These are phyloP conservation scores for Sarcophaga caerulescens DNA, from an alignment of 2,888 invertebrate genomes.

Conservation along the genomic window DNA sequence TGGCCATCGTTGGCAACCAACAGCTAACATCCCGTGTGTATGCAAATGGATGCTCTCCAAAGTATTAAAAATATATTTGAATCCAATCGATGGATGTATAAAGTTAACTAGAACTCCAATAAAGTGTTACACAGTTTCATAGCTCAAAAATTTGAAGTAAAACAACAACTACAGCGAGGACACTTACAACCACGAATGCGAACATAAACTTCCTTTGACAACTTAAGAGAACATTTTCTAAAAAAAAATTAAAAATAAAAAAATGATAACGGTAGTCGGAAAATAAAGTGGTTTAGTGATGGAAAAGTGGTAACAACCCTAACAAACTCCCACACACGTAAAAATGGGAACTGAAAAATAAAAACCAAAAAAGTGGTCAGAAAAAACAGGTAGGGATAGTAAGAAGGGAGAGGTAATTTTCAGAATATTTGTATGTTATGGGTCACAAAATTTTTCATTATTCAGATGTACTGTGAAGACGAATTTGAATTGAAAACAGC, in stretches of 20 bases:
- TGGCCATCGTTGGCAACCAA: no score
- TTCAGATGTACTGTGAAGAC: no score
- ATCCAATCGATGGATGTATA: slow-evolving; percentile 59
- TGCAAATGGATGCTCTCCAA: slow-evolving; percentile 43
- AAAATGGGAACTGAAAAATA: no score
- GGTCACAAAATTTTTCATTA: no score
- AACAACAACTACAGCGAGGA: not conserved
- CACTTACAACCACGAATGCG: slow-evolving; percentile 7
- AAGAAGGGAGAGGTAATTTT: no score
- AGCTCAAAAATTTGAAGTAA: slow-evolving; percentile 40
- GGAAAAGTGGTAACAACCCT: not conserved
- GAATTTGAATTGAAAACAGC: no score
- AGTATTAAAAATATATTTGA: slow-evolving; percentile 66
- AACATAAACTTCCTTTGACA: slow-evolving; percentile 60
- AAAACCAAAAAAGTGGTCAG: no score
- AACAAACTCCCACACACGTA: not conserved
- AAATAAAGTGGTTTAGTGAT: slow-evolving; percentile 3
- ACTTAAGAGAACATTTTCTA: slow-evolving; percentile 38
- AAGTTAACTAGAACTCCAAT: slow-evolving; percentile 65
- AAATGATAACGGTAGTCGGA: slow-evolving; percentile 23
- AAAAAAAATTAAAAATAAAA: slow-evolving; percentile 4
- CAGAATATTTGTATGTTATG: no score
- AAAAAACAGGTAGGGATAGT: no score
- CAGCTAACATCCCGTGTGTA: not conserved
- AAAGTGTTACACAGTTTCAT: slow-evolving; percentile 59